Conservation (phyloP, 2,888 invertebrate species). For the Athetis lepigone region DNA sequence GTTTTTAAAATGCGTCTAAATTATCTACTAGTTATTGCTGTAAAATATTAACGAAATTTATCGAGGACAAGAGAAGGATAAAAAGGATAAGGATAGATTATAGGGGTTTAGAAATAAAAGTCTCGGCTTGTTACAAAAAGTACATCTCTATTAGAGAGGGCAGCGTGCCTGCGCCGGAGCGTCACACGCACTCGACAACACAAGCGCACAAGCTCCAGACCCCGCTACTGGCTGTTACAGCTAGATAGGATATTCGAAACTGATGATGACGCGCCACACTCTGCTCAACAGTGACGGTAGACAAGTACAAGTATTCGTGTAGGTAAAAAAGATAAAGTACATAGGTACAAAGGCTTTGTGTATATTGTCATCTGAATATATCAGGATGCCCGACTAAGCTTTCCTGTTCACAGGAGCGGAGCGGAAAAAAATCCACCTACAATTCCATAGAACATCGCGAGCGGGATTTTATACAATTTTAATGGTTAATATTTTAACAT, state of each 20-base stretch:
- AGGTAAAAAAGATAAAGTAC: too few species aligned
- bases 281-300: background rate
- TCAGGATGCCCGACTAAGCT: background rate
- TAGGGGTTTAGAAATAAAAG: constrained; percentile 66
- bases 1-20: too few species aligned
- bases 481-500: too few species aligned
- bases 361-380: constrained; percentile 10
- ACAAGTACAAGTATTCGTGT: background rate
- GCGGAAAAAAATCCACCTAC: too few species aligned
- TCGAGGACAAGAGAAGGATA: too few species aligned
- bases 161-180: too few species aligned
- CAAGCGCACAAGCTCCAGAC: constrained; percentile 68
- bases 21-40: background rate
- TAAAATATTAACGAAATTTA: too few species aligned
- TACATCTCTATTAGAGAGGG: constrained; percentile 82
- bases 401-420: too few species aligned
- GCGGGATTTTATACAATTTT: too few species aligned
- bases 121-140: constrained; percentile 79
- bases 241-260: background rate
- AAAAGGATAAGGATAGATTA: background rate
- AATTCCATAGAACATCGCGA: too few species aligned
- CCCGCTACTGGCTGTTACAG: constrained; percentile 40
- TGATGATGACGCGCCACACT: constrained; percentile 17
- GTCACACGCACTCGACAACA: constrained; percentile 62
- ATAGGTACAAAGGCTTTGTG: too few species aligned